Conservation (phyloP, 2,797 vertebrate species). For the Chaunax sp. region DNA sequence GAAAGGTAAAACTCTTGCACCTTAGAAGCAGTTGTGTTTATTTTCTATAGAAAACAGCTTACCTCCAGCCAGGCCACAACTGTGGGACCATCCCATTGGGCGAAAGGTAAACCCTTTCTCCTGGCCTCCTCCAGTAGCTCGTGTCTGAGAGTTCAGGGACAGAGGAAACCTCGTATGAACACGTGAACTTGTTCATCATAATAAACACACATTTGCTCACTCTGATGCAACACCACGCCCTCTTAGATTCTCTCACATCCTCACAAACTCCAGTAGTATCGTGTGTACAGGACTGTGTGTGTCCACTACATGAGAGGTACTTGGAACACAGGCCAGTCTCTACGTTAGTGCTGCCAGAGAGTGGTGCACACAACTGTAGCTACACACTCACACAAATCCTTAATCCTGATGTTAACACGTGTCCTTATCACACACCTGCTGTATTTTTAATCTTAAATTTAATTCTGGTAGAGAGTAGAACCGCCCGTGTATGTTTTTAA, state of each 20-base stretch:
- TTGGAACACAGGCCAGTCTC: constrained; percentile 31
- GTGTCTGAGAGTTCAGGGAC: constrained; percentile 85
- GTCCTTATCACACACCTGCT: neutral
- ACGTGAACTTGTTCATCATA: neutral
- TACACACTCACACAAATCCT: constrained; percentile 3
- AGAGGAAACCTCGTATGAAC: constrained; percentile 50
- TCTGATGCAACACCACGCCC: neutral
- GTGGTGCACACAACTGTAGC: constrained; percentile 4
- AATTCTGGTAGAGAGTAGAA: neutral
- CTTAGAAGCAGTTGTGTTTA: too few relatives aligned
- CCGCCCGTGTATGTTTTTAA: neutral
- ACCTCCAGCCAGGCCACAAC: constrained; percentile 98
- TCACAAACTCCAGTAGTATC: constrained; percentile 27
- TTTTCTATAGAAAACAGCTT: constrained; percentile 5
- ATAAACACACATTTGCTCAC: constrained; percentile 36
- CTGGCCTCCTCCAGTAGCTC: constrained; percentile 97
- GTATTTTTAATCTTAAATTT: neutral
- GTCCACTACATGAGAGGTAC: constrained; percentile 32
- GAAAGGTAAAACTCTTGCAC: neutral
- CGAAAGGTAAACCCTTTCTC: constrained; percentile 96
- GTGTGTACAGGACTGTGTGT: neutral
- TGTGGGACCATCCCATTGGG: constrained; percentile 97
- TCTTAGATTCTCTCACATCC: constrained; percentile 10
- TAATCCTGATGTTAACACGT: neutral
- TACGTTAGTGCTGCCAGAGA: constrained; percentile 29